Evolutionary conservation across 2,888 invertebrate genomes (phyloP), one percentile per base, ranked within the genome.

Genomic region (Geophilus truncorum): DNA sequence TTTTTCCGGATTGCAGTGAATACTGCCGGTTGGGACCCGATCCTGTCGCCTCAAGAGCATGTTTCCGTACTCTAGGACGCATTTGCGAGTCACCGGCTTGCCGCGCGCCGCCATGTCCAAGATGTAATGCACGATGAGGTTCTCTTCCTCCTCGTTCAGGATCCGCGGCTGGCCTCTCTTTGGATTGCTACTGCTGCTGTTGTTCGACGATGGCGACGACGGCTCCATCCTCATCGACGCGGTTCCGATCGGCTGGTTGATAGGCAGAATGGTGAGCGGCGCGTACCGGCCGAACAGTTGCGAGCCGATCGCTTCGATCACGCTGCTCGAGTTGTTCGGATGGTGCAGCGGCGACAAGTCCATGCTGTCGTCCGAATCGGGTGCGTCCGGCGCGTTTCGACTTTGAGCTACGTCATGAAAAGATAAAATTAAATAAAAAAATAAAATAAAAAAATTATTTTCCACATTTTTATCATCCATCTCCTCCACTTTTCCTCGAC

Each of bases 1-100:
- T 78, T 82, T 82, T 34, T 82, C 81, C 6, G 82, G 82, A 78
- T 82, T 82, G 40, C 82, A 82, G 70, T 82, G 82, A 1, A 82
- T 82, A 36, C 82, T 82, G 18, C 82, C 82, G 12, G 82, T 82
- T 0, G 82, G 82, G 18, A 82, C 80, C 3, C 82, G 76, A 36
- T 81, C 82, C 28, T 82, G 81, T 34, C 82, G 70, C 77, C 82
- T 36, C 45, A 82, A 70, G 15, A 82, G 57, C 36, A 82, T 82
- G 81, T 82, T 82, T 10, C 82, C 82, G 28, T 80, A 82, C 78
- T 82, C 82, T 10, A 82, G 78, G 18, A 82, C 82, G 57, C 82
- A 79, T 25, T 82, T 80, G 18, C 82, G 78, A 7, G 82, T 82
- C 70, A 81, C 82, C 15, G 82, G 82, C 21, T 82, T 62, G 12